Conservation (phyloP, 2,888 invertebrate species). For the Conus canariensis region DNA sequence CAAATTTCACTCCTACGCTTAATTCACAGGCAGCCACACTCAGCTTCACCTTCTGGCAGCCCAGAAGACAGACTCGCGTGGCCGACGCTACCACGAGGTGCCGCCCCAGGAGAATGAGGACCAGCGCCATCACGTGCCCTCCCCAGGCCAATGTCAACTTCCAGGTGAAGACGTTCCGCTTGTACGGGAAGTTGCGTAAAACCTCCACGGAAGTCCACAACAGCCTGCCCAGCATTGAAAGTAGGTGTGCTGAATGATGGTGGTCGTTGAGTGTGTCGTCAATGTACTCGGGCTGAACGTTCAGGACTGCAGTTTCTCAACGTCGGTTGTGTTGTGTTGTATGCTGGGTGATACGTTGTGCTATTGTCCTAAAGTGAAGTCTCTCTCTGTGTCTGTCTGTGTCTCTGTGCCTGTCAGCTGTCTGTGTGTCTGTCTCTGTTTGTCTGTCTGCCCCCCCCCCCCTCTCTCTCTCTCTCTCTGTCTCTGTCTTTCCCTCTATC, state of each 20-base stretch:
- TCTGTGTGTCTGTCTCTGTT: neutral
- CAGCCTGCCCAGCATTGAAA: slow-evolving; percentile 23
- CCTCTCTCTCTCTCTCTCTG: neutral
- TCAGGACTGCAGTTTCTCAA: no score
- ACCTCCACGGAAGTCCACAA: slow-evolving; percentile 32
- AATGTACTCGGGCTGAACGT: no score
- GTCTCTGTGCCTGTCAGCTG: neutral
- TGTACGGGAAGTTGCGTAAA: slow-evolving; percentile 27
- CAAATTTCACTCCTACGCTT: no score
- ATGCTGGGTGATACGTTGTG: neutral
- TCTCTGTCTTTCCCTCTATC: neutral
- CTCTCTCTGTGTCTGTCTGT: no score
- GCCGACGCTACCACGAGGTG: slow-evolving; percentile 15
- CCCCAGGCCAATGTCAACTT: slow-evolving; percentile 20
- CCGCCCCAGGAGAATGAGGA: slow-evolving; percentile 16
- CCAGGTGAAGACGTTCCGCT: slow-evolving; percentile 31
- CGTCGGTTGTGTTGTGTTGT: no score
- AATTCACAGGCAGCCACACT: neutral
- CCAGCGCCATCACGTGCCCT: slow-evolving; percentile 31
- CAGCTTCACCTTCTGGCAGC: slow-evolving; percentile 30
- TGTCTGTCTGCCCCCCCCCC: neutral
- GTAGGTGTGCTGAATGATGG: neutral
- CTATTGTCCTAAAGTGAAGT: no score
- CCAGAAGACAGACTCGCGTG: neutral
- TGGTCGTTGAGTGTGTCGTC: neutral